Percentiles rank a stretch among this genome's conserved stretches.
These are phyloP conservation scores for Schizaphis graminum DNA, from an alignment of 2,888 invertebrate species.

Conservation along the genomic window DNA sequence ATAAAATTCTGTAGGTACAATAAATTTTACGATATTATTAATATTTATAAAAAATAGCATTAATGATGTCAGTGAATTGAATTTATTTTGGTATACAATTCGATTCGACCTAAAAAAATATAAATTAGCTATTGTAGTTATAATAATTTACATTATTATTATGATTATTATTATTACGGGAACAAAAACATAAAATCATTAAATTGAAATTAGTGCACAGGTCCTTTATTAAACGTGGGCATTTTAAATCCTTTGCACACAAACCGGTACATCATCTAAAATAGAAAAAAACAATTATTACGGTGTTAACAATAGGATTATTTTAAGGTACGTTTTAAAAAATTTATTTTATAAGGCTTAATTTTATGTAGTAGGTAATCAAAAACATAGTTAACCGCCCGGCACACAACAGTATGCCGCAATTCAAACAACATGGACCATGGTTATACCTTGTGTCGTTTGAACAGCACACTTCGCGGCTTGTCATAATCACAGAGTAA, in stretches of 20 bases:
- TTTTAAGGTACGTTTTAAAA: background rate
- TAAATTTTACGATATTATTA: background rate
- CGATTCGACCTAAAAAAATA: background rate
- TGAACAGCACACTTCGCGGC: background rate
- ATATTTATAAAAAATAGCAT: background rate
- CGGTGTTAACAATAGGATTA: background rate
- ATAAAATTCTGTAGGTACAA: background rate
- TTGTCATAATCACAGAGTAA: too few relatives aligned
- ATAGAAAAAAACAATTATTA: constrained; percentile 67
- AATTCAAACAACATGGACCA: background rate
- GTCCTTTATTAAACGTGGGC: constrained; percentile 75
- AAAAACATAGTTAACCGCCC: background rate
- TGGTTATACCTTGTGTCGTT: background rate
- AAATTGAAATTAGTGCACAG: constrained; percentile 78
- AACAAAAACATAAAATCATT: constrained; percentile 78
- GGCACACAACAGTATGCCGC: background rate
- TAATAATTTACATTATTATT: background rate
- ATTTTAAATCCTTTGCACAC: constrained; percentile 74
- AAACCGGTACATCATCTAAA: constrained; percentile 75
- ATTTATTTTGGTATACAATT: background rate
- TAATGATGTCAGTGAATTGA: background rate
- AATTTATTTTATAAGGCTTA: too few relatives aligned
- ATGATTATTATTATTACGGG: background rate
- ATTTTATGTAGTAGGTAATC: background rate
- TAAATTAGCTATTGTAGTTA: background rate